Percentiles rank a stretch among this genome's conserved stretches.
Conservation (phyloP, 2,113 vertebrate genomes). For the Redunca redunca region DNA sequence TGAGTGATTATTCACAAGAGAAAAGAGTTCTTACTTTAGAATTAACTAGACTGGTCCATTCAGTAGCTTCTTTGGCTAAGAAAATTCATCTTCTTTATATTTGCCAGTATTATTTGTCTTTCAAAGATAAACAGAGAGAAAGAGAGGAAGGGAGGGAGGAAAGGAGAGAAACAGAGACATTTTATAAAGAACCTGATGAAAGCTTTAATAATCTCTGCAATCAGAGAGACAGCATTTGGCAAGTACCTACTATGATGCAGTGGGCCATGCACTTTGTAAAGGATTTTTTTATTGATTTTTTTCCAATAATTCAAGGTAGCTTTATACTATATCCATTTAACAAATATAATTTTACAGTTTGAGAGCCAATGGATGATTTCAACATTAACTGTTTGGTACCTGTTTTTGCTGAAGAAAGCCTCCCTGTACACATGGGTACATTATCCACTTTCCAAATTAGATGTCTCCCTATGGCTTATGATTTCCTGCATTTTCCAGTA, state of each 20-base stretch:
- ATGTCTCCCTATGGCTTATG: neutral
- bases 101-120: constrained; percentile 41
- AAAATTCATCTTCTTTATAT: constrained; percentile 21
- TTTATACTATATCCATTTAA: neutral
- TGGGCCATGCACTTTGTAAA: neutral
- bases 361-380: neutral
- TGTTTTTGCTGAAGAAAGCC: neutral
- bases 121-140: constrained; percentile 19
- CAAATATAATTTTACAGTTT: neutral
- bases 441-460: neutral
- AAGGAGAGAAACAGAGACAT: neutral
- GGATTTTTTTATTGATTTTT: neutral
- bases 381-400: neutral
- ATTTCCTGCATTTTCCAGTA: neutral
- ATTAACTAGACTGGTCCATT: constrained; percentile 42
- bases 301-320: neutral
- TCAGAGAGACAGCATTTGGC: neutral
- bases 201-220: neutral
- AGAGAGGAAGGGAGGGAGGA: neutral
- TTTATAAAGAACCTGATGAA: neutral
- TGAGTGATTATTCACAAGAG: constrained; percentile 55
- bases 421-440: neutral
- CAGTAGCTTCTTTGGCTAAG: constrained; percentile 6
- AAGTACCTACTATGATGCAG: neutral
- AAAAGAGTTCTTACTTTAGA: constrained; percentile 25